A percentile compares a stretch with the other conserved stretches of the same genome.
phyloP scores from a whole-genome alignment of 2,888 invertebrate genomes.

The Athrips mouffetella region DNA sequence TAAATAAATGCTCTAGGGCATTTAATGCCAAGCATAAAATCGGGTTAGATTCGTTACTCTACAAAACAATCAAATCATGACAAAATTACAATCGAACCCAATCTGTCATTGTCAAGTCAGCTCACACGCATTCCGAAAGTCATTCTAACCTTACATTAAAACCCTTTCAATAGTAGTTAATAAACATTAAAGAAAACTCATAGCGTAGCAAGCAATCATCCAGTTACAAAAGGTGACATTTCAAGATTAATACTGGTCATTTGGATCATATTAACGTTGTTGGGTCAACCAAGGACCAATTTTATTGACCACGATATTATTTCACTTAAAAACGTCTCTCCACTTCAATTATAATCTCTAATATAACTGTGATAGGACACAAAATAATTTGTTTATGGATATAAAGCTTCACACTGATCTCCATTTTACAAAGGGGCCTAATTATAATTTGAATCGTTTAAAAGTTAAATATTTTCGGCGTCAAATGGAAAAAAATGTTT shows the following conservation, averaged over 20 bases:
- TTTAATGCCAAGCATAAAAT: not conserved
- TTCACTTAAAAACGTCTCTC: slow-evolving; percentile 4
- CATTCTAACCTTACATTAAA: slow-evolving; percentile 27
- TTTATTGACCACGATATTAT: slow-evolving; percentile 20
- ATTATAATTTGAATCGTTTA: slow-evolving; percentile 77
- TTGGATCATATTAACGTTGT: slow-evolving; percentile 55
- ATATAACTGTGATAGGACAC: not conserved
- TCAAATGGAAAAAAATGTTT: slow-evolving; percentile 67
- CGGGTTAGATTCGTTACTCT: not conserved
- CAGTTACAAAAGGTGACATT: slow-evolving; percentile 60
- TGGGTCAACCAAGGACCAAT: slow-evolving; percentile 43
- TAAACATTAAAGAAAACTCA: slow-evolving; percentile 39
- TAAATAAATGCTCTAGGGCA: too few relatives aligned
- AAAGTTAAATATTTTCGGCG: slow-evolving; percentile 72
- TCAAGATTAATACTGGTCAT: slow-evolving; percentile 70
- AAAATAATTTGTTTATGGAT: not conserved
- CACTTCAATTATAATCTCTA: not conserved
- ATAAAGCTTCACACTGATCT: slow-evolving; percentile 21
- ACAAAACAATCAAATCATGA: not conserved
- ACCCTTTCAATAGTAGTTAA: slow-evolving; percentile 36
- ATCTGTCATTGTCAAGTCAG: slow-evolving; percentile 44
- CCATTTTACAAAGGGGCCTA: slow-evolving; percentile 61
- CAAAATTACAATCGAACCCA: slow-evolving; percentile 35
- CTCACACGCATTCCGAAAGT: slow-evolving; percentile 37
- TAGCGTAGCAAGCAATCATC: slow-evolving; percentile 43